These are phyloP conservation scores for Pecten maximus DNA, from an alignment of 2,888 invertebrate species.

Conservation along the genomic window DNA sequence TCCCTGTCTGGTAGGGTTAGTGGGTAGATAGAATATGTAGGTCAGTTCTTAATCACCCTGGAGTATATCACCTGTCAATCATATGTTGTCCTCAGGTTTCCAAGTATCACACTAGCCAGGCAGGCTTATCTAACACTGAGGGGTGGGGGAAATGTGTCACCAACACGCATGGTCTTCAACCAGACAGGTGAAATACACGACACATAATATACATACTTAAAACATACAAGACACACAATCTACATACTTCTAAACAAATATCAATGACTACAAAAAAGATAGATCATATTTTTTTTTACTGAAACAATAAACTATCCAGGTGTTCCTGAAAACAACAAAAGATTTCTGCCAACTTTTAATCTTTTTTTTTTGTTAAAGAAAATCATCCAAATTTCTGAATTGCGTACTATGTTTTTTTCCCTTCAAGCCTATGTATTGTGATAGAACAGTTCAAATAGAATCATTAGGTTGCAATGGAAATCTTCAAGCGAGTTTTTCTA, in stretches of 20 bases:
- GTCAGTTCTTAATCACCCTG: not conserved
- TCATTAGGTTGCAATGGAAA: no score
- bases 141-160: not conserved
- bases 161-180: not conserved
- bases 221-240: not conserved
- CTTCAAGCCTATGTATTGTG: no score
- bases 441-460: no score
- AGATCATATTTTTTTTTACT: not conserved
- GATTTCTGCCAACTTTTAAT: not conserved
- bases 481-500: no score
- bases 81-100: not conserved
- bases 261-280: not conserved
- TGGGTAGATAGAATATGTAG: conserved; percentile 8
- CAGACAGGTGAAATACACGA: not conserved
- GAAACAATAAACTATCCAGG: not conserved
- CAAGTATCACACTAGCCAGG: not conserved
- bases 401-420: no score
- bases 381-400: not conserved
- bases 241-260: no score
- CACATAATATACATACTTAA: no score
- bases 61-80: conserved; percentile 15
- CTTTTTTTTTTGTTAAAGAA: not conserved
- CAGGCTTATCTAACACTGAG: not conserved
- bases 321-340: not conserved
- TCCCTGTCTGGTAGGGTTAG: not conserved